Conservation (phyloP, 1,140 invertebrate genomes). For the Asbolus verrucosus region DNA sequence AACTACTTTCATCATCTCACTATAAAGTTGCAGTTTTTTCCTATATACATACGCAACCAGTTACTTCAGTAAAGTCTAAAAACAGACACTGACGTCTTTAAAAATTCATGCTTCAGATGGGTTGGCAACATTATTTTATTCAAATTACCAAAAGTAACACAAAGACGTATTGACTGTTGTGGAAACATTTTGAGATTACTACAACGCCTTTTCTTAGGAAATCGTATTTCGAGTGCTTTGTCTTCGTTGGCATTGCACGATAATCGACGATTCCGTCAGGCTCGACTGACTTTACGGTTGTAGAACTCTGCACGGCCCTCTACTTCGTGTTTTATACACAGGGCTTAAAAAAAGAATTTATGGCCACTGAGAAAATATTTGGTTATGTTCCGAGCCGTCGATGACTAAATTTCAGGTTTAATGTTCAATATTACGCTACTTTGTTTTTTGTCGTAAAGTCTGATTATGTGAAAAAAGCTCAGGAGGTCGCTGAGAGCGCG, state of each 20-base stretch:
- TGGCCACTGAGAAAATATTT: neutral
- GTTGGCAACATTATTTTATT: conserved; percentile 2
- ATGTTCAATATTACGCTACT: conserved; percentile 5
- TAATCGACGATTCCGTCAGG: conserved; percentile 34
- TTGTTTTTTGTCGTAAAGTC: neutral
- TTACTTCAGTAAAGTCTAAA: no score
- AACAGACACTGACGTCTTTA: conserved; percentile 5
- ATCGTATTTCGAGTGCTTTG: conserved; percentile 22
- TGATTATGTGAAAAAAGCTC: conserved; percentile 15
- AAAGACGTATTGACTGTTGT: no score
- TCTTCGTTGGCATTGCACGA: conserved; percentile 31
- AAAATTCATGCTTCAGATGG: conserved; percentile 1
- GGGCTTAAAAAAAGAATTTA: conserved; percentile 19
- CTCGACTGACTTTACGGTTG: conserved; percentile 27
- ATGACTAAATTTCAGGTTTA: conserved; percentile 19
- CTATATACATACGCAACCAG: no score
- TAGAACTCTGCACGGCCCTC: no score
- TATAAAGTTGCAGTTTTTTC: no score
- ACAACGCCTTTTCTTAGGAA: conserved; percentile 16
- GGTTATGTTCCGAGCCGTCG: neutral
- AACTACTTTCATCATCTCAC: no score
- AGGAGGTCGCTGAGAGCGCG: no score
- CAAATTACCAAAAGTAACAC: no score
- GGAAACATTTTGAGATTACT: conserved; percentile 6
- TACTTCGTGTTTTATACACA: conserved; percentile 17